Evolutionary conservation across 2,113 vertebrate genomes (phyloP).

Genomic region (Varanus komodoensis): DNA sequence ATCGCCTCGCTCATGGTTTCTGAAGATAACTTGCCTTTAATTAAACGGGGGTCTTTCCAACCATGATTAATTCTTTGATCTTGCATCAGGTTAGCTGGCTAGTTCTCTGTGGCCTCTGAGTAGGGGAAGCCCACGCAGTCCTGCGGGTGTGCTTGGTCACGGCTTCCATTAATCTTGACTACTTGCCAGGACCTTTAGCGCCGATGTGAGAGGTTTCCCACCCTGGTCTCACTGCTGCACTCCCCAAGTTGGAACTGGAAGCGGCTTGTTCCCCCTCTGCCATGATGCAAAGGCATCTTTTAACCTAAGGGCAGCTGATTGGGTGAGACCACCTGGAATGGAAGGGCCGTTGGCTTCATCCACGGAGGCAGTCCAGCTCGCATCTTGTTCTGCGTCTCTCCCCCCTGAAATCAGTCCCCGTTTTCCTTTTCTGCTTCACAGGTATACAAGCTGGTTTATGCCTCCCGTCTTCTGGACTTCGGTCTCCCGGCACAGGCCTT

Average conservation of each 20-base stretch:
- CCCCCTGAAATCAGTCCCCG: accelerated
- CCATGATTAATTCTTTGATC: background rate
- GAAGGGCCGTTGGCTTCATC: background rate
- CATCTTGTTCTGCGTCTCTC: background rate
- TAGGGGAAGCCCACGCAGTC: background rate
- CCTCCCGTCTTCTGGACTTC: slow-evolving; percentile 85
- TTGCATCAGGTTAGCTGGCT: background rate
- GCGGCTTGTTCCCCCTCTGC: background rate
- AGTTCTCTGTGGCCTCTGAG: background rate
- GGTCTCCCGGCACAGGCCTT: slow-evolving; percentile 87
- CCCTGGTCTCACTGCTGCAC: background rate
- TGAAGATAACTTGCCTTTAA: background rate
- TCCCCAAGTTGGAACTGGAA: background rate
- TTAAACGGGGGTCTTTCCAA: background rate
- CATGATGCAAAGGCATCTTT: background rate
- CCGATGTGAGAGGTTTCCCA: no score
- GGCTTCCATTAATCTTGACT: no score
- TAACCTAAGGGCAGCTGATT: background rate
- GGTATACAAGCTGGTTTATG: slow-evolving; percentile 93
- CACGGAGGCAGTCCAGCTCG: background rate
- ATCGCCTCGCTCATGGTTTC: background rate
- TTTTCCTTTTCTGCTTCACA: slow-evolving; percentile 53
- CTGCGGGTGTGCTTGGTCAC: no score
- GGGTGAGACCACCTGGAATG: background rate
- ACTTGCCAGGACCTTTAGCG: no score